These are phyloP conservation scores for Chloebia gouldiae DNA, from an alignment of 2,113 vertebrate species.

Conservation along the genomic window DNA sequence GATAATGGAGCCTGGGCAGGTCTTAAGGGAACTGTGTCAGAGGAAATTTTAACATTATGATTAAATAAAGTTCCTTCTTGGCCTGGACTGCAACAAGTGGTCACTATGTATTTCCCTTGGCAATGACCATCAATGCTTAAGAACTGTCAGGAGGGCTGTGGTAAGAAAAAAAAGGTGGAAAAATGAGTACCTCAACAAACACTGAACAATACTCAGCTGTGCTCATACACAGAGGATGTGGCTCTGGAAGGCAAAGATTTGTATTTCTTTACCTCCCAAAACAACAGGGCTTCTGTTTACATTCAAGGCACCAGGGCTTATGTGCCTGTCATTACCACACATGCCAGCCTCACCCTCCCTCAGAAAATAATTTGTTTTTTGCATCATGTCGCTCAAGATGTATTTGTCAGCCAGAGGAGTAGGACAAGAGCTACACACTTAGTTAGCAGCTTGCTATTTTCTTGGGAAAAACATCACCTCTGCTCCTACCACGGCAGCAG, in stretches of 20 bases:
- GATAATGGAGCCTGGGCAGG: neutral
- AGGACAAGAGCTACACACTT: neutral
- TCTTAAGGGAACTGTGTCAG: neutral
- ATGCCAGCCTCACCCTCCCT: neutral
- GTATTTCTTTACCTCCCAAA: neutral
- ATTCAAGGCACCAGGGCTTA: neutral
- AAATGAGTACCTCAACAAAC: neutral
- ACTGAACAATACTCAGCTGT: neutral
- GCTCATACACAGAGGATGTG: neutral
- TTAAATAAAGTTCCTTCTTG: neutral
- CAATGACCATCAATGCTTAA: neutral
- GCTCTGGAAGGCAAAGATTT: neutral
- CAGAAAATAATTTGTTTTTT: neutral
- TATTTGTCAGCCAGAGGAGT: neutral
- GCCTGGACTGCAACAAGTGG: neutral
- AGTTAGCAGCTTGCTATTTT: neutral
- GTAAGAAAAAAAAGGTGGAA: neutral
- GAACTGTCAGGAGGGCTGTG: neutral
- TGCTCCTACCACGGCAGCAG: rapidly evolving
- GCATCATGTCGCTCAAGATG: neutral
- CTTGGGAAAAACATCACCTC: neutral
- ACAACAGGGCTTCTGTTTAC: neutral
- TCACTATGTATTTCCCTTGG: rapidly evolving
- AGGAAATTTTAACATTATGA: neutral
- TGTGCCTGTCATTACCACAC: neutral